These are phyloP conservation scores for Percina caprodes DNA, from an alignment of 2,113 vertebrate species.

Conservation along the genomic window DNA sequence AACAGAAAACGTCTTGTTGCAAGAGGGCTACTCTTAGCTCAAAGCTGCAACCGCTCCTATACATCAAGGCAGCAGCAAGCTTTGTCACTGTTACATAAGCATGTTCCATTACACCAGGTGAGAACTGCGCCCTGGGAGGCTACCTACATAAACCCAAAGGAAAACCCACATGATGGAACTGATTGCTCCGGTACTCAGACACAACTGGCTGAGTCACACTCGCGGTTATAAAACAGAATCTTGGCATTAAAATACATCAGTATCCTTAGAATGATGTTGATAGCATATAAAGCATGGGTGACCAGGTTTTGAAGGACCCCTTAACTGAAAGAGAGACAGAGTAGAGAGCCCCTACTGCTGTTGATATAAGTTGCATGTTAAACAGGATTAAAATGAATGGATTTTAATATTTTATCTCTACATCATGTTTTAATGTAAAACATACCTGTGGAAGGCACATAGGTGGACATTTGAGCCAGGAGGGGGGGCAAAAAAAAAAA, in stretches of 20 bases:
- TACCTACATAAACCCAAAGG: slow-evolving; percentile 36
- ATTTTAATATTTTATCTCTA: too few relatives aligned
- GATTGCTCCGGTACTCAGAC: neutral
- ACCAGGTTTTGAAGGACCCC: too few relatives aligned
- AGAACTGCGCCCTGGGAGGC: slow-evolving; percentile 20
- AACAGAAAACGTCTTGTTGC: neutral
- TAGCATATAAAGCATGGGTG: neutral
- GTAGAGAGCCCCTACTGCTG: too few relatives aligned
- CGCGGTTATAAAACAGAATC: slow-evolving; percentile 12
- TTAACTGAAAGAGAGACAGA: too few relatives aligned
- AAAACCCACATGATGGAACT: slow-evolving; percentile 44
- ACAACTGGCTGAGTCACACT: slow-evolving; percentile 32
- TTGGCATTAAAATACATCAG: neutral
- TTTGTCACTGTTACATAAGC: slow-evolving; percentile 42
- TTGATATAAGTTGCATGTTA: too few relatives aligned
- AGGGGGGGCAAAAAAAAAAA: too few relatives aligned
- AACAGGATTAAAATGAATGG: too few relatives aligned
- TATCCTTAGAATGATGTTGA: neutral
- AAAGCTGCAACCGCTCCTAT: slow-evolving; percentile 14
- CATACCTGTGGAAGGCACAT: too few relatives aligned
- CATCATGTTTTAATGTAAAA: too few relatives aligned
- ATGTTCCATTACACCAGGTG: slow-evolving; percentile 27
- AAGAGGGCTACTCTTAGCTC: neutral
- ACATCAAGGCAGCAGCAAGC: slow-evolving; percentile 12
- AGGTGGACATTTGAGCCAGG: too few relatives aligned